Evolutionary conservation across 2,888 invertebrate species (phyloP).

Genomic region (Listrodromus nycthemerus): DNA sequence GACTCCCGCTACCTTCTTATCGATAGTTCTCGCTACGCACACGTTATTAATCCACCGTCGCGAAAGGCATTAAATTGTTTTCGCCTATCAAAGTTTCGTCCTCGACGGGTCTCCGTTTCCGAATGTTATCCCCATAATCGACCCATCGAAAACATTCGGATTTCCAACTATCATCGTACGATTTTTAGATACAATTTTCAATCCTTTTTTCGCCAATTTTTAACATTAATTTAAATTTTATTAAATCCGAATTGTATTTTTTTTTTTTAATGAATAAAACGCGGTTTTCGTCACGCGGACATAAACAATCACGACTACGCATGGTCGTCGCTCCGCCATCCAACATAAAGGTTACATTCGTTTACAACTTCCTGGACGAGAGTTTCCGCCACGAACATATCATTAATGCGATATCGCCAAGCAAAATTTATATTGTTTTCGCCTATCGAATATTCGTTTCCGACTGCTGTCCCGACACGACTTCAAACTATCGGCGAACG

Average conservation of each 20-base stretch:
- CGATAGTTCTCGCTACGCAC: not conserved
- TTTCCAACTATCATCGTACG: not conserved
- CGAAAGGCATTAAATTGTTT: constrained; percentile 14
- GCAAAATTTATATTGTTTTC: constrained; percentile 8
- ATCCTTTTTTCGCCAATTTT: not conserved
- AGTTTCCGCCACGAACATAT: not conserved
- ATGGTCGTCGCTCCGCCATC: not conserved
- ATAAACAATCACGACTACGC: not conserved
- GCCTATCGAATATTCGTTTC: constrained; percentile 14
- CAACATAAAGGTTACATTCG: not conserved
- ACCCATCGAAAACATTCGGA: not conserved
- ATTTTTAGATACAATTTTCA: not conserved
- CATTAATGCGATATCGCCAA: constrained; percentile 5
- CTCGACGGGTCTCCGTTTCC: not conserved
- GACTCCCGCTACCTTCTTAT: not conserved
- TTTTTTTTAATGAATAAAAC: too few relatives aligned
- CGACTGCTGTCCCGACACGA: not conserved
- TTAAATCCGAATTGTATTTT: too few relatives aligned
- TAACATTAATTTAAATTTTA: too few relatives aligned
- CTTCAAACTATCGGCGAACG: not conserved
- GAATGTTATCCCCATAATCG: not conserved
- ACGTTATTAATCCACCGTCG: not conserved
- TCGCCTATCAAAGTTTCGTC: constrained; percentile 9
- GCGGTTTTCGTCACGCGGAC: not conserved
- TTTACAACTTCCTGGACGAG: not conserved